Evolutionary conservation across 2,888 invertebrate species (phyloP).

Genomic region (Bimastos eiseni): DNA sequence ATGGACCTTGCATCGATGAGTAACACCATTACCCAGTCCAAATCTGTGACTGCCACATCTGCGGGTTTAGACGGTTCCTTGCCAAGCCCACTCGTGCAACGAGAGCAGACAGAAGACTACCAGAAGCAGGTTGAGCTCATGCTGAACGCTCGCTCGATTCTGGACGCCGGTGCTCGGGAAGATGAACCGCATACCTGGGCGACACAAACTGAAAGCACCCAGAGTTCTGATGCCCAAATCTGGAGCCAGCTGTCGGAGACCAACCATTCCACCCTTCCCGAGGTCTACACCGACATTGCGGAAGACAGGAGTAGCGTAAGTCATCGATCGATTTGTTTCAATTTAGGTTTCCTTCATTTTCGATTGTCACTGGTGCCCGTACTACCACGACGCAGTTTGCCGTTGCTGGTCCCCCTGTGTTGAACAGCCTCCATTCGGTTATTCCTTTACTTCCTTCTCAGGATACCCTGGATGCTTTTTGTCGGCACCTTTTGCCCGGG

Average conservation of each 20-base stretch:
- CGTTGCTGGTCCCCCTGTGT: too few relatives aligned
- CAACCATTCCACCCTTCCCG: background rate
- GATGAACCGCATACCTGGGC: background rate
- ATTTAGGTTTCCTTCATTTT: background rate
- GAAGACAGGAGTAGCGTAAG: background rate
- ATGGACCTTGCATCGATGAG: background rate
- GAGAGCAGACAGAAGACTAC: background rate
- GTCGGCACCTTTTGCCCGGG: too few relatives aligned
- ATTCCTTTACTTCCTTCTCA: too few relatives aligned
- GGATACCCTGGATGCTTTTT: too few relatives aligned
- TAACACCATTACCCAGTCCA: background rate
- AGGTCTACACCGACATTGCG: conserved; percentile 4
- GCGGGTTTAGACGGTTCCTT: background rate
- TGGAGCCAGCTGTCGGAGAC: background rate
- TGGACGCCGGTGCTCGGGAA: background rate
- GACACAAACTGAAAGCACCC: background rate
- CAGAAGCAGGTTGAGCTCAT: background rate
- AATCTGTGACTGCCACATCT: background rate
- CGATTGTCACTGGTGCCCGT: too few relatives aligned
- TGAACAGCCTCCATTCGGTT: too few relatives aligned
- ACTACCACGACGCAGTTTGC: too few relatives aligned
- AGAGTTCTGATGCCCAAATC: background rate
- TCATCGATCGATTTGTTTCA: background rate
- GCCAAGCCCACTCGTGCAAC: background rate
- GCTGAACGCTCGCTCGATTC: background rate